phyloP scores from a whole-genome alignment of 2,888 invertebrate genomes.

The Torymus auratus region DNA sequence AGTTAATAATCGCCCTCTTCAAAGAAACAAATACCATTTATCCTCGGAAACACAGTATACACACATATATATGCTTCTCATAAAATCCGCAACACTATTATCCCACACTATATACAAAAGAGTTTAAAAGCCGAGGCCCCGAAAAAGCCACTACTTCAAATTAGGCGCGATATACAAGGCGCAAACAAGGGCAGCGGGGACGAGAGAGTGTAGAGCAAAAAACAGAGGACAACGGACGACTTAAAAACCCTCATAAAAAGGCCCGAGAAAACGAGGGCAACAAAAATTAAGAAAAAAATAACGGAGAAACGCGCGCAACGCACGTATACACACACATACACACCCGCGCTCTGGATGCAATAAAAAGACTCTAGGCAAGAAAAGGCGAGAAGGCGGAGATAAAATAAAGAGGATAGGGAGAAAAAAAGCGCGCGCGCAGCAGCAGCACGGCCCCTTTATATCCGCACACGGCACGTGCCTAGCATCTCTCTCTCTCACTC shows the following conservation, averaged over 20 bases:
- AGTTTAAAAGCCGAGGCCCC: too few relatives aligned
- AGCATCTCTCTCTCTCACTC: not conserved
- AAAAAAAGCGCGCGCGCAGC: slow-evolving; percentile 31
- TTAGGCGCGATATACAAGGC: not conserved
- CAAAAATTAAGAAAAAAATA: slow-evolving; percentile 21
- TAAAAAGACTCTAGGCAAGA: slow-evolving; percentile 22
- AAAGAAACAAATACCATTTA: too few relatives aligned
- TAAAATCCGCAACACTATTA: too few relatives aligned
- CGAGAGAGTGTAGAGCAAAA: too few relatives aligned
- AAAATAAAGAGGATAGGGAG: slow-evolving; percentile 41
- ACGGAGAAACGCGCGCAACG: not conserved
- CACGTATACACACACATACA: not conserved
- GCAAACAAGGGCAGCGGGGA: too few relatives aligned
- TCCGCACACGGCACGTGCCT: slow-evolving; percentile 41
- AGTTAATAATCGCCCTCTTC: too few relatives aligned
- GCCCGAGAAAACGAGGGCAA: not conserved
- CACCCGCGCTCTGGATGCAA: not conserved
- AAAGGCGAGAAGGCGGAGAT: slow-evolving; percentile 49
- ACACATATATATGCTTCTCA: too few relatives aligned
- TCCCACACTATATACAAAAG: too few relatives aligned
- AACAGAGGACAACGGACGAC: too few relatives aligned
- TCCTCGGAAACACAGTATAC: too few relatives aligned
- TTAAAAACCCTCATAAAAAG: not conserved
- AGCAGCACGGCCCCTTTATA: slow-evolving; percentile 4
- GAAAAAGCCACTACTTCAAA: not conserved